phyloP scores from a whole-genome alignment of 2,888 invertebrate genomes.

The Macrosoma leucophasiata region DNA sequence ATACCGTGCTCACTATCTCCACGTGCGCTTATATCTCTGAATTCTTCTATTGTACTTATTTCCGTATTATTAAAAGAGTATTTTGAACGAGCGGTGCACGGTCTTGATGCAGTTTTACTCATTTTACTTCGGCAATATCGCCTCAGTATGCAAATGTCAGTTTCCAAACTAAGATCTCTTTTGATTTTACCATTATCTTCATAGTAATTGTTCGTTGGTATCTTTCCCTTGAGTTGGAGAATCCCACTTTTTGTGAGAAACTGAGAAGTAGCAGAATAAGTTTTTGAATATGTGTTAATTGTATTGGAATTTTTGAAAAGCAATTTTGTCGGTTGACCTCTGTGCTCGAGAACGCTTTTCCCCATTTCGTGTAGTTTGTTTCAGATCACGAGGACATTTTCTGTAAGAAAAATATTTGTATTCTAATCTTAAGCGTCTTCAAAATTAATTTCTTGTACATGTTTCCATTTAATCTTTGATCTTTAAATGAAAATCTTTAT shows the following conservation, averaged over 20 bases:
- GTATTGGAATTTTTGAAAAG: constrained; percentile 50
- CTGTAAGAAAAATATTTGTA: constrained; percentile 62
- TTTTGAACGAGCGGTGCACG: constrained; percentile 34
- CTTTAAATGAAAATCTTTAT: too few species aligned
- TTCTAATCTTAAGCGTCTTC: too few species aligned
- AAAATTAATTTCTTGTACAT: too few species aligned
- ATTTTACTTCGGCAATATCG: constrained; percentile 42
- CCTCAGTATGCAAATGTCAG: constrained; percentile 50
- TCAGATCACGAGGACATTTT: constrained; percentile 30
- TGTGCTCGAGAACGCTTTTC: constrained; percentile 33
- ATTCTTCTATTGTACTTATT: constrained; percentile 36
- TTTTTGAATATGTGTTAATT: constrained; percentile 39
- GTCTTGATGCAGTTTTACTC: constrained; percentile 31
- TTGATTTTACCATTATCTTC: constrained; percentile 37
- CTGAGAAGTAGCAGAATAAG: constrained; percentile 41
- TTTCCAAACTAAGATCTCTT: constrained; percentile 56
- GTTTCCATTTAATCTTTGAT: too few species aligned
- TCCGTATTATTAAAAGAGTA: constrained; percentile 38
- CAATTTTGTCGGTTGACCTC: constrained; percentile 36
- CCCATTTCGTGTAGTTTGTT: constrained; percentile 35
- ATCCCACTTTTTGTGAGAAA: constrained; percentile 35
- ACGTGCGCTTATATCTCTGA: constrained; percentile 36
- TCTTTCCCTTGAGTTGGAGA: constrained; percentile 36
- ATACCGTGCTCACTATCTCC: constrained; percentile 38
- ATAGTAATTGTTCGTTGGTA: constrained; percentile 33